Base-by-base conservation (phyloP, 2,797 vertebrate species). In the Parauchenoglanis ngamensis region DNA sequence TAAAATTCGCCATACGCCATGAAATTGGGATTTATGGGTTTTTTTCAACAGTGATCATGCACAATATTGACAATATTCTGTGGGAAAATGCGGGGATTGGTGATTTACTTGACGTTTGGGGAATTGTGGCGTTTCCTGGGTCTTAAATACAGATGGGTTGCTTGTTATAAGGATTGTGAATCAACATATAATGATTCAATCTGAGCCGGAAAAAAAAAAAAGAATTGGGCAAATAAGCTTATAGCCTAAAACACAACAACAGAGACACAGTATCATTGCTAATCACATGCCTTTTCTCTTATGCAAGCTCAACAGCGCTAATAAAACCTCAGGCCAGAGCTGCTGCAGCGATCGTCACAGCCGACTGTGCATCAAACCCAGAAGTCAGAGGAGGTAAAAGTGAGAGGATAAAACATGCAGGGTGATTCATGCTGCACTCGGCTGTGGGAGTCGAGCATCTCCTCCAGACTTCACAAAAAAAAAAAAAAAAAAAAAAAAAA, bases 361-460 rank as follows among this genome's bases (percentile, higher is more conserved):
- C 65, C 54, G 65, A 84, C 65, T 78, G 76, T 84, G 61, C 68
- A 80, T 81, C 83, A 87, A 88, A 87, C 57, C 70, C 90, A 84
- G 81, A 85, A 85, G 84, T 88, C 87, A 91, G 87, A 84, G 76
- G 57, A 88, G 88, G 84, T 87, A 83, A 87, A 77, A 85, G 83
- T 86, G 77, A 89, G 86, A 86, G 35, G 87, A 88, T 84, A 84
- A 79, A 85, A 88, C 49, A 88, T 15, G 31, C 57, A 65, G 84
- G 72, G 44, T 86, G 90, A 91, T 84, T 91, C 90, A 89, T 77
- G 40, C 61, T 46, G 83, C 65, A 78, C 28, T 73, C 57, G n/a
- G 89, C 76, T 86, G 87, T 87, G 80, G 83, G 88, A 89, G 88
- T 80, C 19, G 65, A 83, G 77, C 83, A 83, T 87, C 86, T 79